These are phyloP conservation scores for Aleiodes sp. DNA, from an alignment of 1,140 invertebrate species.

Conservation along the genomic window DNA sequence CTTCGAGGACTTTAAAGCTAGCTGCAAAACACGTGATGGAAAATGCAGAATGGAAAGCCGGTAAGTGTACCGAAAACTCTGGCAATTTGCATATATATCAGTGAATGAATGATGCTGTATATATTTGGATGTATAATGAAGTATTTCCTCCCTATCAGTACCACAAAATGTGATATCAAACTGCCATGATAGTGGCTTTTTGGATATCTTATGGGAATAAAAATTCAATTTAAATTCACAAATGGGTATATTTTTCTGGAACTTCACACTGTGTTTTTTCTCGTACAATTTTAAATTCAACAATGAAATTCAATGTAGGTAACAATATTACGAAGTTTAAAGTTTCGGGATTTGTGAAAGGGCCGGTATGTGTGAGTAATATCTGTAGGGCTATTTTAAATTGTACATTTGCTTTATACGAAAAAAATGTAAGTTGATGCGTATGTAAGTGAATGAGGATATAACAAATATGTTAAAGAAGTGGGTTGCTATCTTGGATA, in stretches of 20 bases:
- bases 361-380: neutral
- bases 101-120: neutral
- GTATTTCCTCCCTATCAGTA: neutral
- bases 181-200: neutral
- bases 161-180: neutral
- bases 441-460: neutral
- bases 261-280: neutral
- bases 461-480: conserved; percentile 24
- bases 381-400: neutral
- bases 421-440: neutral
- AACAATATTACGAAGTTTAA: conserved; percentile 22
- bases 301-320: neutral
- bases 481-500: conserved; percentile 1
- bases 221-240: conserved; percentile 13
- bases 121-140: conserved; percentile 7
- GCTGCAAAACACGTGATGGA: conserved; percentile 83
- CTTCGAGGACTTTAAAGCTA: conserved; percentile 84
- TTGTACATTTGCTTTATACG: neutral
- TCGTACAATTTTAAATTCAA: neutral
- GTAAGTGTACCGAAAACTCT: conserved; percentile 66
- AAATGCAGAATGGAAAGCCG: conserved; percentile 88
- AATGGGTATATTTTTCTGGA: neutral
- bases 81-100: conserved; percentile 8
- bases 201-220: neutral
- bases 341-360: conserved; percentile 9